Base-by-base conservation (phyloP, 2,113 vertebrate genomes). In the Cricetomys ansorgei region DNA sequence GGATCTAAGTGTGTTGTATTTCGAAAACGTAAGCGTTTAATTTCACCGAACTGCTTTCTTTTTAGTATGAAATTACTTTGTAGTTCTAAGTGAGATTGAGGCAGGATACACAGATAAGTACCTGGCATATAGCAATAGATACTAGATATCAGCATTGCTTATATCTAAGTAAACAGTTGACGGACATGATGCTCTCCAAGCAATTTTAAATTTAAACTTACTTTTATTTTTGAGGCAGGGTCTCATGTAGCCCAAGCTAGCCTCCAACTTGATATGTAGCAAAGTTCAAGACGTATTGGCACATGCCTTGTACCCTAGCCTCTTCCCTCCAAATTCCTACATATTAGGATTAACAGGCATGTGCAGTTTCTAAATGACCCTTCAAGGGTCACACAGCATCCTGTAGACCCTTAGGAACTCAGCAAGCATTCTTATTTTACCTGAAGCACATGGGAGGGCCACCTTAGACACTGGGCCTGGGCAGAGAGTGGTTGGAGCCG, bases 1-100 rank as follows among this genome's bases (percentile, higher is more conserved):
- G 77, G 40, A 69, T 85, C 65, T 45, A 93, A 75, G 59, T 53
- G 29, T 40, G 40, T 94, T 94, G 27, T 85, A 85, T 69, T 85
- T 88, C 88, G 80, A 67, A 80, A 73, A 93, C 17, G 45, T 87
- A 84, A 93, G 37, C 94, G 55, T 81, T 87, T 90, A 91, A 80
- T 94, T 88, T 90, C 83, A 86, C 84, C 57, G 90, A 84, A 65
- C 7, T 34, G 53, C 79, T 85, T 80, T 85, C 65, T 80, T 93
- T 95, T 72, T 75, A 62, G 55, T 50, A 53, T 7, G 0, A 89
- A 85, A 93, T 73, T 43, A 17, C 50, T 69, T 86, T 76, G 16
- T 17, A 81, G 45, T 50, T 69, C 80, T 40, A 77, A 86, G 40
- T 72, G 84, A 87, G 72, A 50, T 59, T 83, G 81, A 67, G 19